Evolutionary conservation across 2,888 invertebrate genomes (phyloP).

Genomic region (Plutella xylostella): DNA sequence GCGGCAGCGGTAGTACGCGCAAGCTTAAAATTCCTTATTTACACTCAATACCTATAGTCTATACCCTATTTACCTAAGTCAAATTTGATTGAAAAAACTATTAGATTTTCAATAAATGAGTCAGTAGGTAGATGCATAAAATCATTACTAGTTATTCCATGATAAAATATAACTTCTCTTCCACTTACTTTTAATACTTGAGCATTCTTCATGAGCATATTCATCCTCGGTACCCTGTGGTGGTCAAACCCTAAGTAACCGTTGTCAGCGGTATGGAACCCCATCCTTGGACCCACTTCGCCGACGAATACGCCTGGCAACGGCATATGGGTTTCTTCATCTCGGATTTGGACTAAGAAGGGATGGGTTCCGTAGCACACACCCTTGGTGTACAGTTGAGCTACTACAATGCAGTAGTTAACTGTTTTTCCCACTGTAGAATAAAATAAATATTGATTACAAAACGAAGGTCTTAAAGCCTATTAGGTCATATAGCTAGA

Average conservation of each 20-base stretch:
- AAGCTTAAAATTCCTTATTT: no score
- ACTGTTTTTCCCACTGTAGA: conserved; percentile 89
- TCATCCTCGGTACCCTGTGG: conserved; percentile 83
- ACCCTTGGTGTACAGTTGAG: conserved; percentile 86
- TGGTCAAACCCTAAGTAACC: conserved; percentile 89
- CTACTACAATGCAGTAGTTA: conserved; percentile 90
- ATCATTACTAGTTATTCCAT: not conserved
- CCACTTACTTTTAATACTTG: conserved; percentile 69
- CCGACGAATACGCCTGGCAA: conserved; percentile 88
- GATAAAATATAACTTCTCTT: not conserved
- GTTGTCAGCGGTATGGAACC: conserved; percentile 90
- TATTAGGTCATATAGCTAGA: no score
- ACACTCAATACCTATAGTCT: no score
- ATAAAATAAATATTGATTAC: not conserved
- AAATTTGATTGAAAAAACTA: no score
- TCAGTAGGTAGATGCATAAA: conserved; percentile 2
- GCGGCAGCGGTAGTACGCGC: no score
- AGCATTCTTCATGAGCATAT: conserved; percentile 93
- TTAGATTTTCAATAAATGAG: conserved; percentile 14
- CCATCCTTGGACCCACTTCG: conserved; percentile 92
- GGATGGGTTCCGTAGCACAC: conserved; percentile 87
- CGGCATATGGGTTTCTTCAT: conserved; percentile 86
- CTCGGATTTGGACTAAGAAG: conserved; percentile 90
- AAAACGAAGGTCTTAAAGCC: no score
- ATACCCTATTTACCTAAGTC: no score